Conservation (phyloP, 2,797 vertebrate genomes). For the Cossypha niveicapilla region DNA sequence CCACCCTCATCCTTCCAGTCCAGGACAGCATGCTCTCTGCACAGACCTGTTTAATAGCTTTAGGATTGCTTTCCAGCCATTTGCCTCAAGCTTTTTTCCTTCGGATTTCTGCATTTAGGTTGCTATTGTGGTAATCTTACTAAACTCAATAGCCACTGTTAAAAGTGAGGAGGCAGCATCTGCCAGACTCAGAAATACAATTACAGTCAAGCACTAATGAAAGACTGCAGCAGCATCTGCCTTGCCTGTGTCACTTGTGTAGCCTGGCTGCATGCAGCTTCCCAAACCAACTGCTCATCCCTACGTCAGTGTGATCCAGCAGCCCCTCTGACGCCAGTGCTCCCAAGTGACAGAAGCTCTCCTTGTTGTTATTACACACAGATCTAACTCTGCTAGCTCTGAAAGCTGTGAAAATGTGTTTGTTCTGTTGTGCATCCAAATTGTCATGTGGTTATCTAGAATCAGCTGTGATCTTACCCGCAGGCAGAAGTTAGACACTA, state of each 20-base stretch:
- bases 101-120: constrained; percentile 34
- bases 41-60: constrained; percentile 5
- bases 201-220: constrained; percentile 40
- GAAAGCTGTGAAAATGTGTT: background rate
- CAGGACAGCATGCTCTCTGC: background rate
- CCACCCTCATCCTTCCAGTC: background rate
- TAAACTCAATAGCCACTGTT: constrained; percentile 15
- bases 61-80: constrained; percentile 7
- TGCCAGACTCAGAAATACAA: constrained; percentile 43
- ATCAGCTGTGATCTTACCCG: background rate
- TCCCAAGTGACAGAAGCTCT: background rate
- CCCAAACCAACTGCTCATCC: background rate
- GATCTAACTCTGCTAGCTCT: background rate
- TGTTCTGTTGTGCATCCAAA: background rate
- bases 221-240: constrained; percentile 31
- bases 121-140: constrained; percentile 10
- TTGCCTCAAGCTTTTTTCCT: constrained; percentile 21
- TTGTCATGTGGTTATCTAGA: background rate
- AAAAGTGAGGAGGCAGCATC: constrained; percentile 43
- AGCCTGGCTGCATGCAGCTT: background rate
- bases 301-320: background rate
- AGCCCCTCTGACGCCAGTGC: background rate
- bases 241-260: constrained; percentile 6
- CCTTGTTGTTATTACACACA: background rate
- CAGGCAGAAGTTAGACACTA: background rate